These are phyloP conservation scores for Poicephalus meyeri DNA, from an alignment of 2,113 vertebrate species.

Conservation along the genomic window DNA sequence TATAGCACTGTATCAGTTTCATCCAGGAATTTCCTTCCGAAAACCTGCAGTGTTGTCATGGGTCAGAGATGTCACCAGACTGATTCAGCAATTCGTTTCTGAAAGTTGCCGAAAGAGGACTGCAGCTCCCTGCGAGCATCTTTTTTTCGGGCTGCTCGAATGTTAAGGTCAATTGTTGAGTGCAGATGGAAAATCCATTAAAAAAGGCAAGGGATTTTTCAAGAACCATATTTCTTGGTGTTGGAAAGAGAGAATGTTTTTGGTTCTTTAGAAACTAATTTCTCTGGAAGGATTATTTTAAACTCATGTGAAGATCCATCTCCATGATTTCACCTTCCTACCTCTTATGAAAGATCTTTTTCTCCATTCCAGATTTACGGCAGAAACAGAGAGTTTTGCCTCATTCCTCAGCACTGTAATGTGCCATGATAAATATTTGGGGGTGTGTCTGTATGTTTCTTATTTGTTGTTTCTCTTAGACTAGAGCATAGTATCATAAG, in stretches of 20 bases:
- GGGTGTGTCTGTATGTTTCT: background rate
- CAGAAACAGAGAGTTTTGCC: background rate
- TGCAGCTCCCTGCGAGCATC: background rate
- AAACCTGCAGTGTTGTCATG: background rate
- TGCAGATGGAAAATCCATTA: constrained; percentile 17
- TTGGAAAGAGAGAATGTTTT: background rate
- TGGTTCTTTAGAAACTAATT: background rate
- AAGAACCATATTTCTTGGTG: background rate
- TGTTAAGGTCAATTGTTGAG: constrained; percentile 29
- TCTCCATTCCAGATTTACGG: background rate
- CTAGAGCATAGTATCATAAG: background rate
- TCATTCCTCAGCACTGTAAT: background rate
- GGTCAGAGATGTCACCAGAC: constrained; percentile 45
- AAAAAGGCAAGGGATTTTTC: background rate
- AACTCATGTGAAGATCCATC: background rate
- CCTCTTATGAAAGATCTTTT: background rate
- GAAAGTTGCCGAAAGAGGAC: constrained; percentile 8
- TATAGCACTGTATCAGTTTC: background rate
- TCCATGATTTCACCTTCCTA: background rate
- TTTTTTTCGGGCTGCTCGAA: background rate
- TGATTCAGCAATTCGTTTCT: constrained; percentile 13
- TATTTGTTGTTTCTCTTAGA: background rate
- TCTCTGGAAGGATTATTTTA: background rate
- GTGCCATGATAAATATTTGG: background rate
- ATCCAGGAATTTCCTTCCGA: constrained; percentile 51